These are phyloP conservation scores for Orius laevigatus DNA, from an alignment of 1,140 invertebrate species.

Conservation along the genomic window DNA sequence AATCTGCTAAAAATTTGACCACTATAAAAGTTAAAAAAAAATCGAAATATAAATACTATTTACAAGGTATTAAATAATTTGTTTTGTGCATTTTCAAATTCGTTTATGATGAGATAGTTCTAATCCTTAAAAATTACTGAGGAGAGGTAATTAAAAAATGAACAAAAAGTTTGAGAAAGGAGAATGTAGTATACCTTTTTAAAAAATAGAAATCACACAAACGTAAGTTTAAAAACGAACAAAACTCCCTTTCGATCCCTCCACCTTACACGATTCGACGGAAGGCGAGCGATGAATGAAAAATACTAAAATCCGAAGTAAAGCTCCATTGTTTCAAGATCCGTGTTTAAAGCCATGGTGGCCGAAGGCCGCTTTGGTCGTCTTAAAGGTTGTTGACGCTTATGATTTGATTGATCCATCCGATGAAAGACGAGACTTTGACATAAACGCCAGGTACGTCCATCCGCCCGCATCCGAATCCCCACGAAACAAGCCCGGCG, in stretches of 20 bases:
- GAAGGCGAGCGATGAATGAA: background rate
- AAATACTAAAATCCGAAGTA: background rate
- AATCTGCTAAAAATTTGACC: no score
- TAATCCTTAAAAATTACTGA: slow-evolving; percentile 1
- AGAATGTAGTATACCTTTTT: slow-evolving; percentile 3
- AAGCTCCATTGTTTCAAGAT: no score
- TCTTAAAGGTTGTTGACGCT: slow-evolving; percentile 76
- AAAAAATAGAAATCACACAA: background rate
- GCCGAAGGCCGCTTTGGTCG: slow-evolving; percentile 3
- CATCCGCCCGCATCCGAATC: slow-evolving; percentile 74
- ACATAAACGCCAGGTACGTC: slow-evolving; percentile 88
- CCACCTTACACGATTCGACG: background rate
- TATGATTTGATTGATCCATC: slow-evolving; percentile 94
- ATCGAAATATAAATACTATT: no score
- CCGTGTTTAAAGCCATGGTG: slow-evolving; percentile 1
- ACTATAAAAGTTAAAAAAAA: no score
- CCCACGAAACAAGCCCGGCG: slow-evolving; percentile 80
- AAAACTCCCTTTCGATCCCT: slow-evolving; percentile 2
- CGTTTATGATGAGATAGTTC: background rate
- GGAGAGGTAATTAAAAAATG: no score
- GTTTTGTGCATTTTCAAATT: slow-evolving; percentile 13
- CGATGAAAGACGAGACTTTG: slow-evolving; percentile 84
- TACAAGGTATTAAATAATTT: background rate
- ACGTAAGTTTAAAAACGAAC: slow-evolving; percentile 5
- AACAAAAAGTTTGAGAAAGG: background rate